Conservation (phyloP, 2,113 vertebrate species). For the Megaceryle maxima region DNA sequence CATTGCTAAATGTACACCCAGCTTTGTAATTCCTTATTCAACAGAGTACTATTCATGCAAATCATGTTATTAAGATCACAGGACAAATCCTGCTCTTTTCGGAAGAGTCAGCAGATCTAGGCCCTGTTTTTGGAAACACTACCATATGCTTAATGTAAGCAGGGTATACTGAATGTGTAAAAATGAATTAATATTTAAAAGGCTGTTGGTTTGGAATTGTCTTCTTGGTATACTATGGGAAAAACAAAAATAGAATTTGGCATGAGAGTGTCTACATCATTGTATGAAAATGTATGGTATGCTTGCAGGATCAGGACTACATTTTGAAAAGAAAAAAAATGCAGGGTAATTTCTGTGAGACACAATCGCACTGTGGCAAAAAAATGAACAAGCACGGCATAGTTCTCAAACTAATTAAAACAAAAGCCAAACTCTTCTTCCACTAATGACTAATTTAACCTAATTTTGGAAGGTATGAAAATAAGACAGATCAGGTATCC, state of each 20-base stretch:
- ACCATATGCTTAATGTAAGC: background rate
- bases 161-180: fast-evolving
- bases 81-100: background rate
- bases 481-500: background rate
- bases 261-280: background rate
- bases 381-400: background rate
- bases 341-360: background rate
- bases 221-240: background rate
- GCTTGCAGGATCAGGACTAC: background rate
- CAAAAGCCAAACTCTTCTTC: background rate
- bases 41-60: background rate
- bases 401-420: background rate
- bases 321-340: background rate
- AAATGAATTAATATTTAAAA: background rate
- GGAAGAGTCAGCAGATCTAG: background rate
- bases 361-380: background rate
- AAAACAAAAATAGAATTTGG: background rate
- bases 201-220: background rate
- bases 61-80: background rate
- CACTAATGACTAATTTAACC: background rate
- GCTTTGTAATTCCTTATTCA: background rate
- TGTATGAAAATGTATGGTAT: background rate
- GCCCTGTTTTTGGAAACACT: background rate
- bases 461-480: background rate
- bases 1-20: background rate